Evolutionary conservation across 2,797 vertebrate species (phyloP).

Genomic region (Rhabdomys pumilio): DNA sequence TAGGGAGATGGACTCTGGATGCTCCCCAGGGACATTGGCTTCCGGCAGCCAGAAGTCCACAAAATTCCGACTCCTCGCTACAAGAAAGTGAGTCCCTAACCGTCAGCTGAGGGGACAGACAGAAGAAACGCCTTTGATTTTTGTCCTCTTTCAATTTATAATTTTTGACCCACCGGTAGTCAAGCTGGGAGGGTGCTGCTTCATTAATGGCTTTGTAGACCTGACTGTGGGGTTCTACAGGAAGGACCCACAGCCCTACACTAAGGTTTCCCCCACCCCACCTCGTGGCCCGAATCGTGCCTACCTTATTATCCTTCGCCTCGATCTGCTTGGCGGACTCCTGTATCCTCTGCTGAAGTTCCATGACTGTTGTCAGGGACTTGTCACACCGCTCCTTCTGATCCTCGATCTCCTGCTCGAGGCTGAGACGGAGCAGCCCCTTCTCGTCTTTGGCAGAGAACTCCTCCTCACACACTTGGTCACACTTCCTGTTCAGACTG

Average conservation of each 20-base stretch:
- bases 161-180: background rate
- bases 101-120: background rate
- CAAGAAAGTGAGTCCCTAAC: background rate
- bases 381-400: constrained; percentile 95
- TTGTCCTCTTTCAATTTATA: background rate
- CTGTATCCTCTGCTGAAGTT: constrained; percentile 96
- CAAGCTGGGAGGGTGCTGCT: background rate
- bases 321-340: constrained; percentile 95
- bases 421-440: constrained; percentile 91
- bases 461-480: constrained; percentile 90
- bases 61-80: background rate
- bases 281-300: accelerated
- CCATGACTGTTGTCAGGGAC: constrained; percentile 93
- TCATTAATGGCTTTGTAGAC: background rate
- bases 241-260: background rate
- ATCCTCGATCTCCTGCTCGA: constrained; percentile 95
- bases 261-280: background rate
- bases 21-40: background rate
- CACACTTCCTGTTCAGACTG: constrained; percentile 88
- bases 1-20: background rate
- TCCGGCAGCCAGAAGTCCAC: background rate
- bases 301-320: constrained; percentile 98
- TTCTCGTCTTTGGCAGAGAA: constrained; percentile 90
- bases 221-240: background rate
- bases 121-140: constrained; percentile 25